A percentile compares a stretch with the other conserved stretches of the same genome.
Conservation (phyloP, 2,113 vertebrate genomes). For the Callospermophilus lateralis region DNA sequence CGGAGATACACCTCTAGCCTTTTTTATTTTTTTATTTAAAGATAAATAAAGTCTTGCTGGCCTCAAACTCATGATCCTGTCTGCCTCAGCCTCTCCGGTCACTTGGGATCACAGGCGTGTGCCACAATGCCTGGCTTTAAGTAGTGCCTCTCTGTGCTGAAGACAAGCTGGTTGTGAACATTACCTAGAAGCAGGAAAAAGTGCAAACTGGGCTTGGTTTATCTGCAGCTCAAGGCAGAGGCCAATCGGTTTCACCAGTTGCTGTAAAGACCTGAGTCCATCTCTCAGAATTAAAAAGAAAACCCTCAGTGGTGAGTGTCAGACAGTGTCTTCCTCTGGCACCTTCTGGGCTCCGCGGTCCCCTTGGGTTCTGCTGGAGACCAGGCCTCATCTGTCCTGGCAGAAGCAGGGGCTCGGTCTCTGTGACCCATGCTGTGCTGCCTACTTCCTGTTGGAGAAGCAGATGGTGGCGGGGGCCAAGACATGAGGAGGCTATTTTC, state of each 20-base stretch:
- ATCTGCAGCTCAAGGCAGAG: neutral
- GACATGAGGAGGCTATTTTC: too few relatives aligned
- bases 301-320: neutral
- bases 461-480: neutral
- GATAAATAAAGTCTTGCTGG: too few relatives aligned
- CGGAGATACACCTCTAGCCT: too few relatives aligned
- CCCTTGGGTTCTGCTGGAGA: neutral
- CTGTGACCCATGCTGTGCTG: neutral
- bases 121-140: neutral
- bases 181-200: neutral
- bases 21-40: too few relatives aligned
- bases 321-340: too few relatives aligned
- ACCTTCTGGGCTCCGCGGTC: neutral
- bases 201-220: neutral
- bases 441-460: neutral
- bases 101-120: too few relatives aligned
- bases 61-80: too few relatives aligned
- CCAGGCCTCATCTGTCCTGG: neutral
- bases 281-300: neutral
- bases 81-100: too few relatives aligned
- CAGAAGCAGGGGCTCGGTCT: fast-evolving
- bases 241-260: neutral
- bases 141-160: neutral
- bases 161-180: neutral
- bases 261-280: neutral